These are phyloP conservation scores for Intellagama lesueurii DNA, from an alignment of 2,797 vertebrate species.

Conservation along the genomic window DNA sequence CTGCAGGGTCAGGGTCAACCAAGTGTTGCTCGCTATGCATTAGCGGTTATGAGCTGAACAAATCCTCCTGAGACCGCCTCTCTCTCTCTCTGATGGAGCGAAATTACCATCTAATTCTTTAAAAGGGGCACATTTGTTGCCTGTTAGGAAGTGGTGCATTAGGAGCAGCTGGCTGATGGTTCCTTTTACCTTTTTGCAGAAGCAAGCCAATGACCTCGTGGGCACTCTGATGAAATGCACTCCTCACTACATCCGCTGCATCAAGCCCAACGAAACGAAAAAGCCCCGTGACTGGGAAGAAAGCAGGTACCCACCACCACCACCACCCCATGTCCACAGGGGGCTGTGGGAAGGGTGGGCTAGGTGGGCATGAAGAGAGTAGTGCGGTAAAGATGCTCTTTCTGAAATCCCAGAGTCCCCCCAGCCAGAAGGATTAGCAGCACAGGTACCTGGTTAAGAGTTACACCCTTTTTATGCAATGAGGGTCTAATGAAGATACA, in stretches of 20 bases:
- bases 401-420: too few relatives aligned
- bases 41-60: too few relatives aligned
- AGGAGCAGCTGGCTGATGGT: neutral
- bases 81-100: neutral
- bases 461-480: too few relatives aligned
- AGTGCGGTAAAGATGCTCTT: too few relatives aligned
- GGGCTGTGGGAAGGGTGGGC: too few relatives aligned
- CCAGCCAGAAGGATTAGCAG: too few relatives aligned
- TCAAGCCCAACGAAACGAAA: conserved; percentile 99
- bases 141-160: neutral
- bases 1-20: neutral
- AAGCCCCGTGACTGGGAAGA: conserved; percentile 97
- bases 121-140: neutral
- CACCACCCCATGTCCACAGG: too few relatives aligned
- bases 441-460: too few relatives aligned
- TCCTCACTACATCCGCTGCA: conserved; percentile 98
- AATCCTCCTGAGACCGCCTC: neutral
- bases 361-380: too few relatives aligned
- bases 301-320: conserved; percentile 89
- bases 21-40: neutral
- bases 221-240: conserved; percentile 98
- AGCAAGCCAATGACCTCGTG: conserved; percentile 98
- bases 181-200: conserved; percentile 75
- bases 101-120: neutral
- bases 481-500: too few relatives aligned